These are phyloP conservation scores for Clarias gariepinus DNA, from an alignment of 2,113 vertebrate genomes.

Conservation along the genomic window DNA sequence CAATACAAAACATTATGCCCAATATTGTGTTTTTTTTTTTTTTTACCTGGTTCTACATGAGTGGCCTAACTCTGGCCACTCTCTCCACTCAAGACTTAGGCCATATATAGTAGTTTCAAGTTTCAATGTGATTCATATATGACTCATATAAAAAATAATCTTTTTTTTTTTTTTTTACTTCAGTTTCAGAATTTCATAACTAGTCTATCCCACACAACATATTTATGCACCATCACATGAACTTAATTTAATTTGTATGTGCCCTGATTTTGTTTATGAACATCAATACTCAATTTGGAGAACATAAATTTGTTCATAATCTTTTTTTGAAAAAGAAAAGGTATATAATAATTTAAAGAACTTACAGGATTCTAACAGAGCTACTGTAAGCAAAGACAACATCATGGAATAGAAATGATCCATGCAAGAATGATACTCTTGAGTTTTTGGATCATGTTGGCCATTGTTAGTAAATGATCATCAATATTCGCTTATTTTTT, in stretches of 20 bases:
- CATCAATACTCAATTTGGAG: neutral
- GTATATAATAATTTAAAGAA: neutral
- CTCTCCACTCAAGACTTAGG: too few species aligned
- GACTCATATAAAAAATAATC: too few species aligned
- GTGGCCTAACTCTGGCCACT: too few species aligned
- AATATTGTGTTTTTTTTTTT: too few species aligned
- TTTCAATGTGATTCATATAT: too few species aligned
- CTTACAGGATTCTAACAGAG: conserved; percentile 18
- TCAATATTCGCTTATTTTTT: neutral
- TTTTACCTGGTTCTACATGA: too few species aligned
- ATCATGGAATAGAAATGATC: conserved; percentile 41
- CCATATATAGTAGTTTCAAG: too few species aligned
- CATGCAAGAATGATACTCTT: conserved; percentile 29
- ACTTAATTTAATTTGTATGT: neutral
- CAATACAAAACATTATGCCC: too few species aligned
- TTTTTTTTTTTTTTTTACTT: neutral
- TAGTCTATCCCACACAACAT: neutral
- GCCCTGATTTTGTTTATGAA: conserved; percentile 29
- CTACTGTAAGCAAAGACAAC: neutral
- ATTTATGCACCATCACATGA: conserved; percentile 30
- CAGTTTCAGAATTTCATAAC: neutral
- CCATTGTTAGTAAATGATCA: conserved; percentile 40
- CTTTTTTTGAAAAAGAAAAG: neutral
- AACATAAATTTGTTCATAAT: neutral
- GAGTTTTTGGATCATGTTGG: conserved; percentile 32